phyloP scores from a whole-genome alignment of 2,888 invertebrate genomes.

The Rotaria sp. region DNA sequence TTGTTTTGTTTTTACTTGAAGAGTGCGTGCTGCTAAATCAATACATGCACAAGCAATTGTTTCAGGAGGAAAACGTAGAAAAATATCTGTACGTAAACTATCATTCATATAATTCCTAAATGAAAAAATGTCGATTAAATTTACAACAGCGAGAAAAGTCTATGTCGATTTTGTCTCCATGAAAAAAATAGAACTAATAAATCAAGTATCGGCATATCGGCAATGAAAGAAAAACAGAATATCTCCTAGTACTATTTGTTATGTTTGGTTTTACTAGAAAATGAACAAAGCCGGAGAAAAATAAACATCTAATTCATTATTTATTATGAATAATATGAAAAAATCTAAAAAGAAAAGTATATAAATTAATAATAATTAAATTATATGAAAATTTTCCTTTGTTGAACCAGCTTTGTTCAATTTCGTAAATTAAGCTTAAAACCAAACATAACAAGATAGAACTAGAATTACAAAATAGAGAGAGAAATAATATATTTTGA shows the following conservation, averaged over 20 bases:
- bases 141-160: background rate
- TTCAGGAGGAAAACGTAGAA: slow-evolving; percentile 87
- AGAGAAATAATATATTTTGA: background rate
- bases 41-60: slow-evolving; percentile 99
- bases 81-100: slow-evolving; percentile 87
- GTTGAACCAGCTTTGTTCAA: background rate
- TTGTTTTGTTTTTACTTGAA: slow-evolving; percentile 42
- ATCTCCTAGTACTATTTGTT: background rate
- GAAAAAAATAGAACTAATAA: background rate
- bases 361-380: background rate
- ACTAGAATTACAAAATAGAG: background rate
- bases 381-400: background rate
- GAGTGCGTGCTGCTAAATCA: slow-evolving; percentile 73
- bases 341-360: background rate
- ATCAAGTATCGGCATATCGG: background rate
- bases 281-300: background rate
- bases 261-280: background rate
- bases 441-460: background rate
- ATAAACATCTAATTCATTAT: too few species aligned
- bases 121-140: background rate
- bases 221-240: background rate
- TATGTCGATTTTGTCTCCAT: background rate
- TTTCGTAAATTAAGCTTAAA: background rate
- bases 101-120: slow-evolving; percentile 95
- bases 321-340: too few species aligned